Evolutionary conservation across 2,888 invertebrate species (phyloP).

Genomic region (Peribatodes rhomboidaria): DNA sequence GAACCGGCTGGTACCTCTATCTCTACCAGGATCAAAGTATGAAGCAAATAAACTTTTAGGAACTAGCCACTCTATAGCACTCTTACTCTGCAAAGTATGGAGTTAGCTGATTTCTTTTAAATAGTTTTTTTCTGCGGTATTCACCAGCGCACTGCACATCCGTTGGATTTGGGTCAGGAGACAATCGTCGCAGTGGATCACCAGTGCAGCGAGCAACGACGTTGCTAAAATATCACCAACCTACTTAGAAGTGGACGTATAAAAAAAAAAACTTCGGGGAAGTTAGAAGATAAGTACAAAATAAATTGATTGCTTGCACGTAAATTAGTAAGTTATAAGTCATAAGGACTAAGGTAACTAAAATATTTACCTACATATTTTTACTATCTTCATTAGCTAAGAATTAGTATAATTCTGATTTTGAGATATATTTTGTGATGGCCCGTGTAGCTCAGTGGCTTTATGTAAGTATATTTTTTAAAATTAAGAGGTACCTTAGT

Average conservation of each 20-base stretch:
- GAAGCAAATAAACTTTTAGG: not conserved
- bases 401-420: too few relatives aligned
- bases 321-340: not conserved
- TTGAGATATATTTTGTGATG: too few relatives aligned
- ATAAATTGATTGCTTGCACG: not conserved
- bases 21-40: too few relatives aligned
- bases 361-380: too few relatives aligned
- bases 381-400: too few relatives aligned
- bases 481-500: too few relatives aligned
- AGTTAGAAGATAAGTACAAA: slow-evolving; percentile 6
- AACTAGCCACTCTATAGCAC: slow-evolving; percentile 49
- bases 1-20: too few relatives aligned
- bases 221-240: slow-evolving; percentile 47
- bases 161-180: slow-evolving; percentile 82
- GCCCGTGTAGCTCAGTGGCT: too few relatives aligned
- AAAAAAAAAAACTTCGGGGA: slow-evolving; percentile 36
- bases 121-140: slow-evolving; percentile 61
- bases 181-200: slow-evolving; percentile 65
- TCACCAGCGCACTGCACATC: slow-evolving; percentile 69
- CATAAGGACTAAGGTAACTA: not conserved
- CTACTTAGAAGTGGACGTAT: slow-evolving; percentile 38
- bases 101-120: slow-evolving; percentile 78
- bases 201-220: slow-evolving; percentile 36
- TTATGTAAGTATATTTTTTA: too few relatives aligned
- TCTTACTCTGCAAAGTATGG: slow-evolving; percentile 55